These are phyloP conservation scores for Perognathus longimembris DNA, from an alignment of 2,113 vertebrate genomes.

Conservation along the genomic window DNA sequence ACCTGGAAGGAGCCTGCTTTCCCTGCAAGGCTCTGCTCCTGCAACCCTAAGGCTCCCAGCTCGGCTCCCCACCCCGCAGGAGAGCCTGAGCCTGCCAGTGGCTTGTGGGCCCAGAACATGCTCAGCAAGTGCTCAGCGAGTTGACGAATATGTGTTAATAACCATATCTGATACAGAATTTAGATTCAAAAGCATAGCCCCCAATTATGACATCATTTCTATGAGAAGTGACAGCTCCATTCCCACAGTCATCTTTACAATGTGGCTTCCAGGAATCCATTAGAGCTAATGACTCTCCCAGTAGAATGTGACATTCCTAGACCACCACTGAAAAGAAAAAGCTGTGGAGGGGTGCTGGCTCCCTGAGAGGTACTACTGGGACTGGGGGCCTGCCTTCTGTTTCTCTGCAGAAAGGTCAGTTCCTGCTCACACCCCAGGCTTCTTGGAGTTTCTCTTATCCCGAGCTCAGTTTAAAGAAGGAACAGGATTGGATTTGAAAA, in stretches of 20 bases:
- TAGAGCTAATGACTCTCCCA: neutral
- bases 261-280: slow-evolving; percentile 42
- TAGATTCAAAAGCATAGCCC: slow-evolving; percentile 30
- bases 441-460: neutral
- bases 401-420: neutral
- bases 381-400: neutral
- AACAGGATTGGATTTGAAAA: neutral
- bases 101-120: neutral
- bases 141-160: neutral
- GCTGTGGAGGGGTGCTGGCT: neutral
- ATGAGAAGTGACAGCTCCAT: neutral
- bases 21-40: neutral
- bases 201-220: slow-evolving; percentile 28
- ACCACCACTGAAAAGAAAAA: neutral
- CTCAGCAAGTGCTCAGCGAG: neutral
- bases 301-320: neutral
- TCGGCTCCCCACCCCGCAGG: neutral
- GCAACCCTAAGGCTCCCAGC: neutral
- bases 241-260: neutral
- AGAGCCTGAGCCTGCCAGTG: neutral
- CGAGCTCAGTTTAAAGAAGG: neutral
- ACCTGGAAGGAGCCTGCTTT: neutral
- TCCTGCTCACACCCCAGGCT: neutral
- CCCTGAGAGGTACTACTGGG: neutral
- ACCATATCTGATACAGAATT: neutral